phyloP scores from a whole-genome alignment of 2,113 vertebrate species.

The Okapia johnstoni region DNA sequence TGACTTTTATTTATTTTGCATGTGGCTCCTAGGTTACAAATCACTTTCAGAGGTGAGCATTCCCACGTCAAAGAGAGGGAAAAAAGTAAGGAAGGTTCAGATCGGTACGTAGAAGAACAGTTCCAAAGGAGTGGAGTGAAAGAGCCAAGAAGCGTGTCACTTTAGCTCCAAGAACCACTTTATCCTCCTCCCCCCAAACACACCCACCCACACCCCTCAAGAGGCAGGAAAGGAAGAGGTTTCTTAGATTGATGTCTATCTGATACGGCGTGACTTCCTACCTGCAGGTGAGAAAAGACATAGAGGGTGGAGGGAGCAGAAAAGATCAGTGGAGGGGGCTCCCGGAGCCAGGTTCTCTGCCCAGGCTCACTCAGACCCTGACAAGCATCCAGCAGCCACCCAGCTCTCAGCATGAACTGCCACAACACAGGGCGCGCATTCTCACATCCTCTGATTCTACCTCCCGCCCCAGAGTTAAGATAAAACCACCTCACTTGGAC shows the following conservation, averaged over 20 bases:
- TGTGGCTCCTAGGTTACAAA: background rate
- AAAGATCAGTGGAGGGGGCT: accelerated
- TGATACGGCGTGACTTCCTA: background rate
- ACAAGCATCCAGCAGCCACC: background rate
- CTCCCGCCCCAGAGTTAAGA: background rate
- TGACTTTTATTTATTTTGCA: background rate
- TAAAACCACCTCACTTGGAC: background rate
- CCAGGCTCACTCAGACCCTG: background rate
- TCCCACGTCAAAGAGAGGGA: background rate
- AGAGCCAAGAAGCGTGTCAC: accelerated
- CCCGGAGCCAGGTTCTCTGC: background rate
- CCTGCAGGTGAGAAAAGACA: background rate
- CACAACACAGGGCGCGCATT: accelerated
- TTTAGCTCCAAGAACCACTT: accelerated
- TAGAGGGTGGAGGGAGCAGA: background rate
- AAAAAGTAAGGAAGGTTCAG: too few relatives aligned
- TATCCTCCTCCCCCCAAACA: background rate
- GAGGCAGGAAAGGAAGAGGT: background rate
- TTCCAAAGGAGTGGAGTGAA: too few relatives aligned
- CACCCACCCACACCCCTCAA: background rate
- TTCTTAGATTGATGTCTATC: background rate
- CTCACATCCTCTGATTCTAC: background rate
- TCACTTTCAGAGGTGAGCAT: background rate
- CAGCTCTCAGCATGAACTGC: background rate
- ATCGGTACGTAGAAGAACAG: background rate